Evolutionary conservation across 1,140 invertebrate species (phyloP).

Genomic region (Spodoptera litura): DNA sequence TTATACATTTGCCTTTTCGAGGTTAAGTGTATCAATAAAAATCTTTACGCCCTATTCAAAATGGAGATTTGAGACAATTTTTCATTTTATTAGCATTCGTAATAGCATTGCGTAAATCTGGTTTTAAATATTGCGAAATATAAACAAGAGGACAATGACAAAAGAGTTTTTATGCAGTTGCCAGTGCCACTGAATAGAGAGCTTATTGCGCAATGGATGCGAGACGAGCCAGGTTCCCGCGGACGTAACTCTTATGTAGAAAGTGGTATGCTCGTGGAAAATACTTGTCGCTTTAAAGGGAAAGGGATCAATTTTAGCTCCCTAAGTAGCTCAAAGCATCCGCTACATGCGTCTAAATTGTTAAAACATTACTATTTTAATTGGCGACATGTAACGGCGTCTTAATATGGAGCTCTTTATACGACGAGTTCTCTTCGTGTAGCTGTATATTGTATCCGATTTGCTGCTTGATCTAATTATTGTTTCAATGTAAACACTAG

Average conservation of each 20-base stretch:
- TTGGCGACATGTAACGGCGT: slow-evolving; percentile 28
- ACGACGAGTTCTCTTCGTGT: slow-evolving; percentile 14
- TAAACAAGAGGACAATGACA: slow-evolving; percentile 35
- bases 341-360: slow-evolving; percentile 23
- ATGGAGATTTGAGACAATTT: slow-evolving; percentile 15
- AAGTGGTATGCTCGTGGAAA: slow-evolving; percentile 60
- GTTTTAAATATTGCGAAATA: slow-evolving; percentile 27
- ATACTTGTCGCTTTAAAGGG: slow-evolving; percentile 49
- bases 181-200: slow-evolving; percentile 39
- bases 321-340: slow-evolving; percentile 27
- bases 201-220: slow-evolving; percentile 56
- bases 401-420: slow-evolving; percentile 19
- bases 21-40: slow-evolving; percentile 1
- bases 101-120: slow-evolving; percentile 24
- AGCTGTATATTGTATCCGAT: neutral
- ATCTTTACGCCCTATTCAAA: neutral
- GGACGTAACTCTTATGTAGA: slow-evolving; percentile 57
- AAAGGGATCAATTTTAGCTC: slow-evolving; percentile 52
- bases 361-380: slow-evolving; percentile 38
- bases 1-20: slow-evolving; percentile 13
- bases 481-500: neutral
- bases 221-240: slow-evolving; percentile 54
- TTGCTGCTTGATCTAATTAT: neutral
- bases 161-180: slow-evolving; percentile 35
- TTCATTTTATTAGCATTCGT: slow-evolving; percentile 15